Percentiles rank a stretch among this genome's conserved stretches.
Evolutionary conservation across 2,888 invertebrate species (phyloP).

Genomic region (Hyposoter didymator): DNA sequence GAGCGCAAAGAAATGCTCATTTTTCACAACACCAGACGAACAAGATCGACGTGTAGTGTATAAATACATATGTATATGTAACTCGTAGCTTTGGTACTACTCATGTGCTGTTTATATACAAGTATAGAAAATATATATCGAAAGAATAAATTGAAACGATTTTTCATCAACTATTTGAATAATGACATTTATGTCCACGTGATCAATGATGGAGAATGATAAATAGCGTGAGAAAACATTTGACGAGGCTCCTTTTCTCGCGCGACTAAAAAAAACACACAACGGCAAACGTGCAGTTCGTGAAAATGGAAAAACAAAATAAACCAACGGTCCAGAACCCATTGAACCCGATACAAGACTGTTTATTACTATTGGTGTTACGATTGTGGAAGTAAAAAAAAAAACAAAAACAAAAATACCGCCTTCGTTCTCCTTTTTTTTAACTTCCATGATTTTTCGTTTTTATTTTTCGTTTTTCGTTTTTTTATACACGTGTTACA

Average conservation of each 20-base stretch:
- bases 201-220: conserved; percentile 59
- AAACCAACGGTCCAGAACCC: conserved; percentile 47
- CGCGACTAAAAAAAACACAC: neutral
- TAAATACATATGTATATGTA: conserved; percentile 18
- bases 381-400: conserved; percentile 71
- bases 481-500: conserved; percentile 26
- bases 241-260: conserved; percentile 41
- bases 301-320: neutral
- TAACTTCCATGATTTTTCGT: conserved; percentile 64
- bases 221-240: conserved; percentile 53
- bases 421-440: conserved; percentile 67
- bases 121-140: conserved; percentile 15
- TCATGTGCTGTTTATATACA: conserved; percentile 65
- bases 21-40: conserved; percentile 67
- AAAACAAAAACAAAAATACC: conserved; percentile 21
- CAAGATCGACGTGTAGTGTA: conserved; percentile 66
- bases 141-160: conserved; percentile 43
- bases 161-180: conserved; percentile 7
- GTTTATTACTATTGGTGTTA: conserved; percentile 80
- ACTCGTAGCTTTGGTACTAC: conserved; percentile 64
- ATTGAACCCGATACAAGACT: conserved; percentile 80
- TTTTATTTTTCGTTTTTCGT: conserved; percentile 31
- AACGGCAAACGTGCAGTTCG: neutral
- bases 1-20: conserved; percentile 30
- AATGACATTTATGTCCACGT: conserved; percentile 14